Base-by-base conservation (phyloP, 2,797 vertebrate genomes). In the Acanthurus leucopareius region DNA sequence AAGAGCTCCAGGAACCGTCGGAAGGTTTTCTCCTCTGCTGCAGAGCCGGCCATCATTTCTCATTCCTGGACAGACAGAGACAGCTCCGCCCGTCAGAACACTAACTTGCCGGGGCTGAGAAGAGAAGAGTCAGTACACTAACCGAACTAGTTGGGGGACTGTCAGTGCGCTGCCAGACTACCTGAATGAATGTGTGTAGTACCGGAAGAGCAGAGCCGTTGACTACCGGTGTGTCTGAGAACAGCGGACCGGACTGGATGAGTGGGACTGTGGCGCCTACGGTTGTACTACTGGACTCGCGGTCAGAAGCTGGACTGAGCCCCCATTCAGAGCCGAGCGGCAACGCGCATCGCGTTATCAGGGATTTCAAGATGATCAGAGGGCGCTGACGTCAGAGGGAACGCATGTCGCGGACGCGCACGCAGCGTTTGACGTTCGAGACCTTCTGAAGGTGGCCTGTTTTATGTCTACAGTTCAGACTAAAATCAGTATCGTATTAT, bases 1-100 rank as follows among this genome's bases (percentile, higher is more conserved):
- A 99, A 98, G 66, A 98, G 96, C 96, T 99, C 97, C 94, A 99
- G 91, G 94, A 99, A 99, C 93, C 98, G 96, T 91, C 97, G 97
- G 96, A 97, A 99, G 95, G 93, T 97, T 96, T 97, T 97, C 96
- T 99, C 98, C 96, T 99, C 98, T 91, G 95, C 96, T 95, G 92
- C 91, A 95, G 94, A 95, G 91, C 96, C 94, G 87, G 97, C 96
- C 97, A 97, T 97, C 94, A 92, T 95, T 96, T 95, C 96, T 96
- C 96, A 97, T 97, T 96, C 96, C 96, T 95, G 95, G 94, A 94
- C 89, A 93, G 79, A 90, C 79, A 84, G 73, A 89, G 69, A 83
- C 73, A 88, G 77, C 85, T 84, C 79, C 83, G 69, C 69, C 80
- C 85, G 91, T 92, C 80, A 87, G 47, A 67, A 63, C 80, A 48